A percentile compares a stretch with the other conserved stretches of the same genome.
Evolutionary conservation across 2,113 vertebrate genomes (phyloP).

Genomic region (Delphinapterus leucas): DNA sequence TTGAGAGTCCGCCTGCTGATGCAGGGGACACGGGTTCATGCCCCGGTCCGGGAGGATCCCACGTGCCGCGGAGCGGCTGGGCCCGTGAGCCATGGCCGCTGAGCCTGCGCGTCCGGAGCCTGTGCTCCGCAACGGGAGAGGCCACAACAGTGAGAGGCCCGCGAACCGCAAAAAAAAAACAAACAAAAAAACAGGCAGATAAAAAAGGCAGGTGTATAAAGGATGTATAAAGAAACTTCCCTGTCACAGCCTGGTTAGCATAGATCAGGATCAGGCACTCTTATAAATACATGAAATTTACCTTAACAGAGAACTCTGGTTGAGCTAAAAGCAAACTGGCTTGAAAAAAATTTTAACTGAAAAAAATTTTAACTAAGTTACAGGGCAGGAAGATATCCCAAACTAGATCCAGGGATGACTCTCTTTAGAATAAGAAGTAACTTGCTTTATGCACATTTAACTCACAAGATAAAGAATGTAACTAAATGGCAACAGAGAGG

Average conservation of each 20-base stretch:
- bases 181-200: background rate
- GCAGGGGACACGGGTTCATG: too few relatives aligned
- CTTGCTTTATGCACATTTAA: background rate
- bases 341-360: background rate
- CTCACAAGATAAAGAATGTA: background rate
- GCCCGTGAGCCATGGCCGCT: too few relatives aligned
- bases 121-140: too few relatives aligned
- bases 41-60: too few relatives aligned
- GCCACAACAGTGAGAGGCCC: too few relatives aligned
- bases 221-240: background rate
- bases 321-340: background rate
- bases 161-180: too few relatives aligned
- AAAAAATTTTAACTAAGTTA: background rate
- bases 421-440: background rate
- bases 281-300: background rate
- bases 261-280: background rate
- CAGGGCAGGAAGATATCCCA: background rate
- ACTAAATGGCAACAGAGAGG: background rate
- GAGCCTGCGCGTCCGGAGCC: too few relatives aligned
- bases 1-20: too few relatives aligned
- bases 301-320: background rate
- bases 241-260: background rate
- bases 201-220: background rate
- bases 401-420: background rate
- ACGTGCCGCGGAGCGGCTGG: too few relatives aligned